Percentiles rank a stretch among this genome's conserved stretches.
Conservation (phyloP, 64 coral and sea anemone genomes). For the Stylophora pistillata region DNA sequence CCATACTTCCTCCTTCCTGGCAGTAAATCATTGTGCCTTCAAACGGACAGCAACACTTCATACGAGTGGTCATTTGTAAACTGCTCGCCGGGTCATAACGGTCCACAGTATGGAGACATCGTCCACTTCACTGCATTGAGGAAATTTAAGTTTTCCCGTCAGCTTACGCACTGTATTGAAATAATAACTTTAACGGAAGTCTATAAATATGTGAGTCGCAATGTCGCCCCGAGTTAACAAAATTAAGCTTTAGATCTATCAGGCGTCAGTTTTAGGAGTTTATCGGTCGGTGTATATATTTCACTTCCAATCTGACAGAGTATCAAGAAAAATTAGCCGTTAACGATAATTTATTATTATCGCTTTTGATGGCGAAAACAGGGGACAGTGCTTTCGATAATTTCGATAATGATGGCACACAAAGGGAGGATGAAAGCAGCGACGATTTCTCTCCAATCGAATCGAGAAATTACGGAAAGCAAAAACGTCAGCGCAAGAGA, state of each 20-base stretch:
- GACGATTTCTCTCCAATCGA: conserved; percentile 11
- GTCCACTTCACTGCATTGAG: background rate
- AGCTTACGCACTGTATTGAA: background rate
- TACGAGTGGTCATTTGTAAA: background rate
- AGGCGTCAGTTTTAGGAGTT: background rate
- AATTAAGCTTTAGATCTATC: background rate
- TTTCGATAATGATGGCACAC: conserved; percentile 2
- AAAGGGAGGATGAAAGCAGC: conserved; percentile 10
- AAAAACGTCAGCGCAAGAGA: background rate
- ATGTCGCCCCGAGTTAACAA: background rate
- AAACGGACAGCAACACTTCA: too few species aligned
- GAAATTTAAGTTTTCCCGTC: background rate
- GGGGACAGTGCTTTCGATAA: background rate
- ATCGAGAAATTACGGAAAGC: background rate
- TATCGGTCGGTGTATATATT: background rate
- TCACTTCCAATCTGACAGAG: background rate
- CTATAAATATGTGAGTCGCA: background rate
- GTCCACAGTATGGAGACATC: background rate
- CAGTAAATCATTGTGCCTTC: background rate
- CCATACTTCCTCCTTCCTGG: background rate
- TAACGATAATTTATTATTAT: conserved; percentile 18
- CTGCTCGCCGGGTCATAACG: background rate
- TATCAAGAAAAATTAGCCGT: background rate
- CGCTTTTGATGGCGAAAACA: conserved; percentile 10
- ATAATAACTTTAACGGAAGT: conserved; percentile 13